phyloP scores from a whole-genome alignment of 2,113 vertebrate species.

The Cardinalis cardinalis region DNA sequence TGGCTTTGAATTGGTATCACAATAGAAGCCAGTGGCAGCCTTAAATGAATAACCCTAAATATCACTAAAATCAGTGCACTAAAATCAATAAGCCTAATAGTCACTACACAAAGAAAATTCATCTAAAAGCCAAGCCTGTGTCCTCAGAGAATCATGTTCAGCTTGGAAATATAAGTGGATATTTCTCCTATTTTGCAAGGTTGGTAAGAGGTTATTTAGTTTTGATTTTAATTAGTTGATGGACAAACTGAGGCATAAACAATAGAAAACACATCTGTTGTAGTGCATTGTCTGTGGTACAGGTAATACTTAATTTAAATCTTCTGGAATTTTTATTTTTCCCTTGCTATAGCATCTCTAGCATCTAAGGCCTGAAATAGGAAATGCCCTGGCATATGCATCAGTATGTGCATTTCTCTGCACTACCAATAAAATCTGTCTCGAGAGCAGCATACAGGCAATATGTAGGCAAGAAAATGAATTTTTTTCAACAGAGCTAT shows the following conservation, averaged over 20 bases:
- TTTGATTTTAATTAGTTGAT: background rate
- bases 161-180: background rate
- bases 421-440: background rate
- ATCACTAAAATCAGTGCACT: background rate
- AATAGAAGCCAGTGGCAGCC: background rate
- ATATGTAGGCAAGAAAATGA: background rate
- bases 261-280: background rate
- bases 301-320: background rate
- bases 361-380: background rate
- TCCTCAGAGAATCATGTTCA: background rate
- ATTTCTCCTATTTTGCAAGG: background rate
- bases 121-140: background rate
- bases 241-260: background rate
- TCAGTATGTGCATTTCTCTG: background rate
- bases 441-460: background rate
- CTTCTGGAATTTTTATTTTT: background rate
- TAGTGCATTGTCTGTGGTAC: background rate
- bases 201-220: background rate
- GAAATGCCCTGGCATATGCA: background rate
- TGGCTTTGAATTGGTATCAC: background rate
- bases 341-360: background rate
- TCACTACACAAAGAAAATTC: background rate
- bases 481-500: background rate
- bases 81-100: conserved; percentile 10
- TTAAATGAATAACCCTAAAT: conserved; percentile 5